Base-by-base conservation (phyloP, 1,140 invertebrate genomes). In the Cyphomyrmex costatus region DNA sequence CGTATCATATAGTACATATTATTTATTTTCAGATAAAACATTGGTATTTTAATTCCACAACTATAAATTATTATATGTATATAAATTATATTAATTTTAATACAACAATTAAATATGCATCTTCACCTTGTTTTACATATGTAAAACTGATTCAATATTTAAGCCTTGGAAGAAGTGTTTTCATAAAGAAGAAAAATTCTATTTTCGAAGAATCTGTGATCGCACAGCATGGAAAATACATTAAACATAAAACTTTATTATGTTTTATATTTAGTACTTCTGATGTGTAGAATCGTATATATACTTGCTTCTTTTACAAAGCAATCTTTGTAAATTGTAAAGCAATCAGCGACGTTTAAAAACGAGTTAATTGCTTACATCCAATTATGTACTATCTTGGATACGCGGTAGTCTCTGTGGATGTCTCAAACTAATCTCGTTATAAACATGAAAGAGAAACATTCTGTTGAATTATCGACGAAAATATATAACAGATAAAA, bases 371-470 rank as follows among this genome's bases (percentile, higher is more conserved):
- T 60, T 46, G 36, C 68, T 83, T 73, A 56, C 19, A 73, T 82
- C 36, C 66, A 83, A 46, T 83, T 49, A 60, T 1, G 73, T 14
- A 58, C 65, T 53, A 70, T 70, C 49, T 80, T 42, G 61, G 6
- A 51, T 68, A 66, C 14, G 14, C 46, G n/a, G 63, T 30, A 46
- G 53, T 83, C 79, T 73, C 79, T 49, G 7, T 14, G 79, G 68
- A 58, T 27, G 63, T 56, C 49, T 70, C 63, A 49, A 58, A 58
- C 33, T 71, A 42, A 83, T 74, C 27, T 49, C 2, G 14, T 83
- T 83, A 83, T 60, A 27, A 27, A 60, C 53, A 60, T 60, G n/a
- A 82, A 82, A 82, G 66, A 82, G 53, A 60, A 58, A 58, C 12
- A 46, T 0, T 71, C 16, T 42, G 24, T 12, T 73, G 66, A 58